Conservation (phyloP, 2,113 vertebrate genomes). For the Centrocercus urophasianus region DNA sequence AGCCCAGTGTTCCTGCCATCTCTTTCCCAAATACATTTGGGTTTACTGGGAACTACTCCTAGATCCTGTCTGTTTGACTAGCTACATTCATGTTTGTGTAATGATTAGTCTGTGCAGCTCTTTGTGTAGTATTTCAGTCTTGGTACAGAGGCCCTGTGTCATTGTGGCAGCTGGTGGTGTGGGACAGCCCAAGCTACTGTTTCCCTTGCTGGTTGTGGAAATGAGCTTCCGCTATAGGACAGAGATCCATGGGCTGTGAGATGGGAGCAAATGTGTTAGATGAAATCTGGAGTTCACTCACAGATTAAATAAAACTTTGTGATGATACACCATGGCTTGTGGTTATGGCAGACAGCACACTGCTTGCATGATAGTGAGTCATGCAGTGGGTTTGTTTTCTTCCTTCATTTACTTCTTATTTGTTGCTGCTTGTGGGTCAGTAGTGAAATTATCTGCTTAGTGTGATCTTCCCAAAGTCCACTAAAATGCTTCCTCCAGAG, state of each 20-base stretch:
- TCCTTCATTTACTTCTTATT: constrained; percentile 1
- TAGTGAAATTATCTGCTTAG: constrained; percentile 11
- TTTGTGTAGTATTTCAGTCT: not conserved
- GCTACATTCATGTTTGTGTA: not conserved
- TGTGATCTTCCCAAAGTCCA: constrained; percentile 12
- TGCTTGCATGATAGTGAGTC: constrained; percentile 52
- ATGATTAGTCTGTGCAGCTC: not conserved
- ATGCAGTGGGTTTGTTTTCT: not conserved
- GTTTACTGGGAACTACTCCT: not conserved
- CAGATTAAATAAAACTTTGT: constrained; percentile 44
- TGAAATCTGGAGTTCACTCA: not conserved
- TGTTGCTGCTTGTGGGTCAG: not conserved
- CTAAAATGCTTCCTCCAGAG: constrained; percentile 7
- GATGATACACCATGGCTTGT: not conserved
- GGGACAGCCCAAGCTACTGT: not conserved
- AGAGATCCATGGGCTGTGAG: not conserved
- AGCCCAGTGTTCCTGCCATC: not conserved
- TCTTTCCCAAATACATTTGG: not conserved
- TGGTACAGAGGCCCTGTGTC: not conserved
- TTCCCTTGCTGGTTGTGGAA: not conserved
- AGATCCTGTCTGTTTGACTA: not conserved
- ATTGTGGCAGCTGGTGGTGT: not conserved
- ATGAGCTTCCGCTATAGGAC: not conserved
- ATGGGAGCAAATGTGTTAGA: not conserved
- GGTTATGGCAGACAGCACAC: constrained; percentile 10